Conservation (phyloP, 2,797 vertebrate species). For the Takifugu ocellatus region DNA sequence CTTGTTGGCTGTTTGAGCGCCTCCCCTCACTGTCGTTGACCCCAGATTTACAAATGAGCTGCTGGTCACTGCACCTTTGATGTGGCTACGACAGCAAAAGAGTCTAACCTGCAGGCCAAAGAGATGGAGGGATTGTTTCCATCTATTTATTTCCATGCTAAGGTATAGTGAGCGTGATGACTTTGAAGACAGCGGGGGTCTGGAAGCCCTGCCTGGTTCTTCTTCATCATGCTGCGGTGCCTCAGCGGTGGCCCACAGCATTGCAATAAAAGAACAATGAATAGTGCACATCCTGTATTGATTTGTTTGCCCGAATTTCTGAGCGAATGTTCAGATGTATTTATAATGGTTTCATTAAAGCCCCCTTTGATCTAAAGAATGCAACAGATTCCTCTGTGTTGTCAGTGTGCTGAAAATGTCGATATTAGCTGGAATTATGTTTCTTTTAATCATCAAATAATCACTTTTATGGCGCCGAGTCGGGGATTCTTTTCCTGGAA, state of each 20-base stretch:
- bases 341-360: slow-evolving; percentile 84
- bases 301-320: slow-evolving; percentile 81
- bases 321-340: slow-evolving; percentile 81
- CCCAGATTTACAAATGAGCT: slow-evolving; percentile 6
- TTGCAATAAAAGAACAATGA: slow-evolving; percentile 75
- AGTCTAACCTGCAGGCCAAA: slow-evolving; percentile 61
- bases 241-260: slow-evolving; percentile 62
- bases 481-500: slow-evolving; percentile 39
- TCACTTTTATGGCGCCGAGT: slow-evolving; percentile 35
- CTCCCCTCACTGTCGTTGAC: slow-evolving; percentile 8
- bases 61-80: slow-evolving; percentile 32
- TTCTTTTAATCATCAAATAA: slow-evolving; percentile 66
- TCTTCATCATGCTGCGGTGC: slow-evolving; percentile 72
- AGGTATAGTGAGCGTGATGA: slow-evolving; percentile 69
- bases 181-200: slow-evolving; percentile 79
- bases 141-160: slow-evolving; percentile 61
- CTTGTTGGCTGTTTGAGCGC: slow-evolving; percentile 4
- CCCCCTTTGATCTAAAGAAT: slow-evolving; percentile 78
- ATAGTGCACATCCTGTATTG: slow-evolving; percentile 78
- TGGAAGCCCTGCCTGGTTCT: slow-evolving; percentile 57
- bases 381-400: slow-evolving; percentile 66
- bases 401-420: slow-evolving; percentile 52
- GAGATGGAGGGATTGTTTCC: slow-evolving; percentile 68
- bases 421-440: slow-evolving; percentile 55
- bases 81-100: slow-evolving; percentile 42